phyloP scores from a whole-genome alignment of 2,797 vertebrate species.

The Synaphobranchus kaupii region DNA sequence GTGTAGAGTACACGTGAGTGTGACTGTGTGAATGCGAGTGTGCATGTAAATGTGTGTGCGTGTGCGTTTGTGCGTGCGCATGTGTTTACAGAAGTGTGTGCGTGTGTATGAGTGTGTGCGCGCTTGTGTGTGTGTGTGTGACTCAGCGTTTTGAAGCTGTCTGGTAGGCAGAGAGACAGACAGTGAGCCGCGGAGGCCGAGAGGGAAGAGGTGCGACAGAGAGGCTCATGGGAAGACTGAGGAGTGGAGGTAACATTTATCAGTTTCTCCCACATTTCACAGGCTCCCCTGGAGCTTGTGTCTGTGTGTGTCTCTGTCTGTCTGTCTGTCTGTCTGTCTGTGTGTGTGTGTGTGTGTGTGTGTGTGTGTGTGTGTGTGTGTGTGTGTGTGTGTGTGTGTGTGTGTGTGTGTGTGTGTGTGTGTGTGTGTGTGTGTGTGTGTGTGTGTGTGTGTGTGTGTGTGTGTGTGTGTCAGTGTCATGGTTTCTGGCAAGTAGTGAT shows the following conservation, averaged over 20 bases:
- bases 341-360: background rate
- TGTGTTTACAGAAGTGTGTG: background rate
- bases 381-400: background rate
- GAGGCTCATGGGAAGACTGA: slow-evolving; percentile 34
- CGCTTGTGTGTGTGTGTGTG: slow-evolving; percentile 41
- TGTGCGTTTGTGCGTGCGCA: slow-evolving; percentile 15
- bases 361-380: background rate
- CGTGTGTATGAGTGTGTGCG: background rate
- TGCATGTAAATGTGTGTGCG: slow-evolving; percentile 35
- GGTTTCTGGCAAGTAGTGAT: background rate
- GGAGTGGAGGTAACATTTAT: slow-evolving; percentile 31
- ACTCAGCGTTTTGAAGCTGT: slow-evolving; percentile 46
- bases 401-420: background rate
- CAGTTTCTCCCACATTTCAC: slow-evolving; percentile 38
- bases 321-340: background rate
- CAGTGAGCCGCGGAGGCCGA: slow-evolving; percentile 5
- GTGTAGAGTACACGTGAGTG: background rate
- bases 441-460: background rate
- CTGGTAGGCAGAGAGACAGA: slow-evolving; percentile 1
- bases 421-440: background rate
- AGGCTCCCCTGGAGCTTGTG: background rate
- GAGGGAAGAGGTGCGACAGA: slow-evolving; percentile 21
- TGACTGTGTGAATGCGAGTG: background rate
- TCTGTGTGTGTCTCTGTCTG: background rate
- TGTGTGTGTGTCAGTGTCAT: background rate